These are phyloP conservation scores for Panthera tigris DNA, from an alignment of 2,113 vertebrate genomes.

Conservation along the genomic window DNA sequence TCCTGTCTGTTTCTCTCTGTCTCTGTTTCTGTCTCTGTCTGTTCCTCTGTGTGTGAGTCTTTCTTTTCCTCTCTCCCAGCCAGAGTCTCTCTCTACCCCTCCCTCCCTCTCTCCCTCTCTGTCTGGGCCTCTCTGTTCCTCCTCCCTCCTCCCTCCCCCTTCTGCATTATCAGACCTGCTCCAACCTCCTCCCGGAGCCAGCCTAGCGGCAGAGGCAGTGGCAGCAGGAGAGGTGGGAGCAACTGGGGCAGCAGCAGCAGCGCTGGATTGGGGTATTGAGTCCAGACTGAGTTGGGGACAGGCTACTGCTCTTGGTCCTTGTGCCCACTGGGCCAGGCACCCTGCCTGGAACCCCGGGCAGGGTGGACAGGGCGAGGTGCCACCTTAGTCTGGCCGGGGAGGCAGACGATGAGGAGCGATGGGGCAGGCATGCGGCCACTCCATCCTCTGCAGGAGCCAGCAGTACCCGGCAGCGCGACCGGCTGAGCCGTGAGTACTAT, in stretches of 20 bases:
- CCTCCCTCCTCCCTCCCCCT: conserved; percentile 72
- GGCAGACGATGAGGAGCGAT: conserved; percentile 90
- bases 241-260: conserved; percentile 52
- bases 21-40: conserved; percentile 43
- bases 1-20: conserved; percentile 27
- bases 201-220: conserved; percentile 71
- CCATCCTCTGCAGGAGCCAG: conserved; percentile 98
- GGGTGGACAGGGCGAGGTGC: conserved; percentile 59
- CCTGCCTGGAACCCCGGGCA: conserved; percentile 30
- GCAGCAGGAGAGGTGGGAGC: conserved; percentile 56
- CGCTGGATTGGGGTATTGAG: conserved; percentile 47
- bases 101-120: conserved; percentile 44
- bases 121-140: conserved; percentile 67
- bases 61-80: conserved; percentile 38
- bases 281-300: conserved; percentile 48
- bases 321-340: conserved; percentile 44
- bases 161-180: conserved; percentile 78
- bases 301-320: background rate
- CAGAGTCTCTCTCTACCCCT: conserved; percentile 11
- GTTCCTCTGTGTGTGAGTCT: conserved; percentile 30
- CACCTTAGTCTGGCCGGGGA: conserved; percentile 69
- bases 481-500: conserved; percentile 68
- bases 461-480: conserved; percentile 87
- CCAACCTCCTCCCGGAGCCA: conserved; percentile 74
- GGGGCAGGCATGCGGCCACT: conserved; percentile 99